Evolutionary conservation across 92 coral and sea anemone species (phyloP), one percentile per base, ranked within the genome.

Genomic region (Epizoanthus rinbou): DNA sequence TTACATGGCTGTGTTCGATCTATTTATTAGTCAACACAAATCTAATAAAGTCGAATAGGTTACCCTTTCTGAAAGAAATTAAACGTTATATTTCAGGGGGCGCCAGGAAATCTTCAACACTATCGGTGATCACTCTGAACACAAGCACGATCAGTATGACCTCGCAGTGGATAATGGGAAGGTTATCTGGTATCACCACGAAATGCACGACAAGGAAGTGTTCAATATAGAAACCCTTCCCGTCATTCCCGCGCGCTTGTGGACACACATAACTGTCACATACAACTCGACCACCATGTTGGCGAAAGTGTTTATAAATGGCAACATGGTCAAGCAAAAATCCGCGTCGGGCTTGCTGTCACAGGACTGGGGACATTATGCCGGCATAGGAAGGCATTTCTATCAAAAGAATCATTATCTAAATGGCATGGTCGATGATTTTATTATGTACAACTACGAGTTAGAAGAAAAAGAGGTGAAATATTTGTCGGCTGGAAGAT

Each of bases 361-460:
- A 10, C 99, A 97, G 81, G 99, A 97, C 80, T 97, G 99, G 99
- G 99, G 99, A 28, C 99, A 97, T 86, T 97, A 86, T 72, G 99
- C 99, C 69, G 99, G 99, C 10, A 92, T 97, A 64, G 99, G 99
- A 57, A 90, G 92, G 67, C 98, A 91, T 76, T 97, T 97, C 80
- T 97, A 97, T 73, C 88, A 89, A 67, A 85, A 86, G 54, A 67
- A 78, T 39, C 70, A 88, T 57, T 90, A 90, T 64, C 79, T 94
- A 47, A 87, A 88, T 13, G 99, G 99, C 84, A 87, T 89, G 22
- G 85, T 90, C 15, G 99, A 97, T 71, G 97, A 97, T 81, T 97
- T 94, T 86, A 92, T 97, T 58, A 94, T 97, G 88, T 97, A 87
- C 81, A 97, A 97, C 69, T 97, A 97, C 75, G 97, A 93, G 58